These are phyloP conservation scores for Myotis davidii DNA, from an alignment of 2,113 vertebrate genomes.

Conservation along the genomic window DNA sequence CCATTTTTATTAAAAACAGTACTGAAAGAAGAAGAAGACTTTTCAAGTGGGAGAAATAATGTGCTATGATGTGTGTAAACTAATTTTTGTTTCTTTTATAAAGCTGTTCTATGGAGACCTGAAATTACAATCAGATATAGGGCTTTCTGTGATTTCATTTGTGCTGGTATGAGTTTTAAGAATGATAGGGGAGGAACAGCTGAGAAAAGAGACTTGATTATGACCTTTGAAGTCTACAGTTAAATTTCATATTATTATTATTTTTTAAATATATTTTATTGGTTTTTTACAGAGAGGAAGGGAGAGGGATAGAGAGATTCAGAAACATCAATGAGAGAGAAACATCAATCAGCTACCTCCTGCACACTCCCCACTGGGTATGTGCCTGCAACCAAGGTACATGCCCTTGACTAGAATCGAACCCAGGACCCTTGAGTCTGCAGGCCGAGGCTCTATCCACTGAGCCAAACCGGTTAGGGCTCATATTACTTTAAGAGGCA, in stretches of 20 bases:
- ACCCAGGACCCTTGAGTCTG: too few relatives aligned
- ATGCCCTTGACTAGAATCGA: too few relatives aligned
- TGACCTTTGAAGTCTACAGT: background rate
- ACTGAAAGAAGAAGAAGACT: background rate
- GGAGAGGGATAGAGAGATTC: too few relatives aligned
- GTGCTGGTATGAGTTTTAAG: background rate
- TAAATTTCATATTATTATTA: slow-evolving; percentile 14
- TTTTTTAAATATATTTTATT: too few relatives aligned
- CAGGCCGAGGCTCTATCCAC: too few relatives aligned
- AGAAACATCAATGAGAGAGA: too few relatives aligned
- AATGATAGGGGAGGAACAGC: background rate
- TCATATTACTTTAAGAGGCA: background rate
- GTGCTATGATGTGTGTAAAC: background rate
- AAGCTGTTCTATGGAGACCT: background rate
- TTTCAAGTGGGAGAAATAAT: background rate
- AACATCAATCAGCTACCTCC: too few relatives aligned
- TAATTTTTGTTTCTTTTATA: slow-evolving; percentile 7
- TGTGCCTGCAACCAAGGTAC: too few relatives aligned
- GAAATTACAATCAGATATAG: background rate
- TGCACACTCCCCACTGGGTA: too few relatives aligned
- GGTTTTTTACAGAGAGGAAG: too few relatives aligned
- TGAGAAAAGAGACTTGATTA: slow-evolving; percentile 11
- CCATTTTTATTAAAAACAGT: background rate
- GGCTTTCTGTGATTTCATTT: background rate
- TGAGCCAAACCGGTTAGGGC: too few relatives aligned